Conservation (phyloP, 2,888 invertebrate genomes). For the Archips crataeganus region DNA sequence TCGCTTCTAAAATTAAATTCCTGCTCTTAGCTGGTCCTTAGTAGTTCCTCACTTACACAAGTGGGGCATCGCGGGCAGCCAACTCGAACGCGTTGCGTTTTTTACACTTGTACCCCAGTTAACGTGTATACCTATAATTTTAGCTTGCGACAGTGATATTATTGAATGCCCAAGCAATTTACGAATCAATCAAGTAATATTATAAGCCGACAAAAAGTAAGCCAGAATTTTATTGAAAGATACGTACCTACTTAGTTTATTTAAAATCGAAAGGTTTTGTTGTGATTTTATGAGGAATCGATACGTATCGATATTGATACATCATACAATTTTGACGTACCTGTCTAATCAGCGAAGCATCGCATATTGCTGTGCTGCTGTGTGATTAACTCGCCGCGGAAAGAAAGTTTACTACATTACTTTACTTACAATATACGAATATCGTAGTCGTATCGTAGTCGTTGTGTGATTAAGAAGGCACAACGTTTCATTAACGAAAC, state of each 20-base stretch:
- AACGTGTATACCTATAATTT: conserved; percentile 45
- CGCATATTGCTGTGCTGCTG: conserved; percentile 40
- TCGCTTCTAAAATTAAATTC: conserved; percentile 36
- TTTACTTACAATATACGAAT: conserved; percentile 29
- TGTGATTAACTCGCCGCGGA: conserved; percentile 40
- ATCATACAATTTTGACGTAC: conserved; percentile 38
- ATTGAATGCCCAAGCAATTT: conserved; percentile 48
- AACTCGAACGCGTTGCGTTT: conserved; percentile 68
- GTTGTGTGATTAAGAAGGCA: conserved; percentile 5
- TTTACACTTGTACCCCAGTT: conserved; percentile 55
- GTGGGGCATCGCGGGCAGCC: conserved; percentile 62
- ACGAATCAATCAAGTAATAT: conserved; percentile 18
- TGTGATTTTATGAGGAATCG: not conserved
- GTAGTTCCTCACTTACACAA: conserved; percentile 60
- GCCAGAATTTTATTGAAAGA: conserved; percentile 17
- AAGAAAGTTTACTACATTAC: conserved; percentile 40
- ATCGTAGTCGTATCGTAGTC: conserved; percentile 6
- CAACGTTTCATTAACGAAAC: conserved; percentile 2
- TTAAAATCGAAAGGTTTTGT: not conserved
- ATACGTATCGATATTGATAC: conserved; percentile 20
- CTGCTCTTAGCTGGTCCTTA: conserved; percentile 46
- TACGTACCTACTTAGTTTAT: not conserved
- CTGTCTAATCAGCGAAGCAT: conserved; percentile 32
- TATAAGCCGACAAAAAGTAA: conserved; percentile 22
- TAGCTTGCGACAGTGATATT: conserved; percentile 61